Evolutionary conservation across 2,888 invertebrate species (phyloP).

Genomic region (Vandiemenella viatica): DNA sequence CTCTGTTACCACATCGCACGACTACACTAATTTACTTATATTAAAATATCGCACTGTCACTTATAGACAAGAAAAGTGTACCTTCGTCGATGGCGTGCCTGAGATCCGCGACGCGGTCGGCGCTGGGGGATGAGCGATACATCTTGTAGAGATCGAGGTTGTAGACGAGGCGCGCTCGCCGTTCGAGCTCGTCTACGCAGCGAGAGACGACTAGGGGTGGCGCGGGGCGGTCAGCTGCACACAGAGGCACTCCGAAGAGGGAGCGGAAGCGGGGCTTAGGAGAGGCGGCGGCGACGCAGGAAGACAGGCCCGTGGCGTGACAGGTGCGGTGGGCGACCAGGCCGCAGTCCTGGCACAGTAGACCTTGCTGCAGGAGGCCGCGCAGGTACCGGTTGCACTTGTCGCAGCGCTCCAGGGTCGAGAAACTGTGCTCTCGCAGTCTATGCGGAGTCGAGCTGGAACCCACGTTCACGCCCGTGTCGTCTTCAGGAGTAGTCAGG

Average conservation of each 20-base stretch:
- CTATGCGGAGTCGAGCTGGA: conserved; percentile 26
- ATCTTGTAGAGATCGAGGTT: conserved; percentile 47
- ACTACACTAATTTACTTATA: no score
- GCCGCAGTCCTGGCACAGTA: conserved; percentile 55
- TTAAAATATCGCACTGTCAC: no score
- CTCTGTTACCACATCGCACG: no score
- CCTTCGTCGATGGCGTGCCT: conserved; percentile 36
- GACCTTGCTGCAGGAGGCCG: conserved; percentile 53
- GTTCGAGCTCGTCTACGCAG: conserved; percentile 45
- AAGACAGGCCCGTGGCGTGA: conserved; percentile 43
- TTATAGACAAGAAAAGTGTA: conserved; percentile 13
- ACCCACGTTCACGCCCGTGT: neutral
- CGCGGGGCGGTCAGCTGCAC: conserved; percentile 41
- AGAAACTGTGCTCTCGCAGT: conserved; percentile 49
- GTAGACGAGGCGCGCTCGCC: conserved; percentile 33
- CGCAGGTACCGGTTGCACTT: conserved; percentile 56
- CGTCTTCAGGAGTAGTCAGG: neutral
- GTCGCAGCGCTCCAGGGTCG: conserved; percentile 49
- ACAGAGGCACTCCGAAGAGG: conserved; percentile 47
- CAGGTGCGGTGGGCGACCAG: conserved; percentile 55
- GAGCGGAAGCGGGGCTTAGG: conserved; percentile 26
- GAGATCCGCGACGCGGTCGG: conserved; percentile 42
- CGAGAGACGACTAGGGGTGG: conserved; percentile 42
- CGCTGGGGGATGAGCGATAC: conserved; percentile 44
- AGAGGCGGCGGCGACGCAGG: conserved; percentile 33